These are phyloP conservation scores for Mustela nigripes DNA, from an alignment of 2,113 vertebrate genomes.

Conservation along the genomic window DNA sequence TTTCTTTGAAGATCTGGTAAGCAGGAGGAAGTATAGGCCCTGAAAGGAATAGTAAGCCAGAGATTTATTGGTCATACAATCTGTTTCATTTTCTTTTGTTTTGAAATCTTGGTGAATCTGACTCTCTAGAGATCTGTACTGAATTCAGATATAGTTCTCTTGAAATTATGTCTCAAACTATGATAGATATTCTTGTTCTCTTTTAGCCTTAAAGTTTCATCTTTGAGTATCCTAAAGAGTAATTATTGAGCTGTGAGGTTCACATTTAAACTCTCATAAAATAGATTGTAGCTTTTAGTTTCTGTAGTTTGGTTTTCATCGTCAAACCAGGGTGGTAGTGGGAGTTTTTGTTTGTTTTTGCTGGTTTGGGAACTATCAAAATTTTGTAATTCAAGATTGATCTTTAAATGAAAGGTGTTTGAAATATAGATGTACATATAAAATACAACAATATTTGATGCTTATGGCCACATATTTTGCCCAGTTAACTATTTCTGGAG, in stretches of 20 bases:
- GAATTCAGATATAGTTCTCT: constrained; percentile 5
- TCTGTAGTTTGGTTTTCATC: constrained; percentile 36
- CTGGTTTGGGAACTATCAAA: background rate
- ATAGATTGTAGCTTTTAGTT: background rate
- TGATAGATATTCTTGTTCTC: constrained; percentile 38
- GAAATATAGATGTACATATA: background rate
- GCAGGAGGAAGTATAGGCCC: background rate
- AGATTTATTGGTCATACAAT: background rate
- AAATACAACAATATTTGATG: background rate
- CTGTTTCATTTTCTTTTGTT: constrained; percentile 44
- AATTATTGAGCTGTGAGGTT: constrained; percentile 41
- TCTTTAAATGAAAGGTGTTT: constrained; percentile 30
- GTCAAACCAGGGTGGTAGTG: background rate
- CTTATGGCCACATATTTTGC: constrained; percentile 28
- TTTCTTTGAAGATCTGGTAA: constrained; percentile 12
- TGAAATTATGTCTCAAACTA: constrained; percentile 31
- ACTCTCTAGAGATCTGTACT: background rate
- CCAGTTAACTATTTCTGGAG: background rate
- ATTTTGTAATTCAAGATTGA: background rate
- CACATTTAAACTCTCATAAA: constrained; percentile 48
- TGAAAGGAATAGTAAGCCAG: constrained; percentile 6
- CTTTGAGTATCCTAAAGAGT: background rate
- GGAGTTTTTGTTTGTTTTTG: background rate
- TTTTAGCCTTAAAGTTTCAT: constrained; percentile 51
- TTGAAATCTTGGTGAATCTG: constrained; percentile 42